Conservation (phyloP, 2,888 invertebrate species). For the Encarsia formosa region DNA sequence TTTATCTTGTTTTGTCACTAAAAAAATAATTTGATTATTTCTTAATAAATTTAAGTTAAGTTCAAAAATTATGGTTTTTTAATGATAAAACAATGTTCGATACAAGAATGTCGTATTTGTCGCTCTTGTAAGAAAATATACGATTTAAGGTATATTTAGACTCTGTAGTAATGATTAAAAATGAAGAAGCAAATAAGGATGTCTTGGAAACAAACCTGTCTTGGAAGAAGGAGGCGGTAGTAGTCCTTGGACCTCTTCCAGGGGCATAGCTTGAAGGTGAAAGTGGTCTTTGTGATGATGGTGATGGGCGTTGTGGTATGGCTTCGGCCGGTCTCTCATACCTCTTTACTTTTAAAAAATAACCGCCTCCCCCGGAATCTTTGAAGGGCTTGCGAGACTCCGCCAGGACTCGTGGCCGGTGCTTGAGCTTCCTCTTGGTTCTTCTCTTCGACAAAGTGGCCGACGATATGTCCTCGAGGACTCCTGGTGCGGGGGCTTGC, state of each 20-base stretch:
- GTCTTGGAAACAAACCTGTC: constrained; percentile 33
- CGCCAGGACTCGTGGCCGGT: background rate
- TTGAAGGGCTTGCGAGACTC: too few relatives aligned
- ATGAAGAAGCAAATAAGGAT: background rate
- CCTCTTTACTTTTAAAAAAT: too few relatives aligned
- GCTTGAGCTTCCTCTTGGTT: background rate
- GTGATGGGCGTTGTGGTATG: constrained; percentile 17
- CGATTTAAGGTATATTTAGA: too few relatives aligned
- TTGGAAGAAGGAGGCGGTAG: constrained; percentile 44
- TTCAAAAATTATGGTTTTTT: too few relatives aligned
- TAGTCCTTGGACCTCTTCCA: constrained; percentile 47
- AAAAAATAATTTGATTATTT: too few relatives aligned
- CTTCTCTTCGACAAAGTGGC: constrained; percentile 5
- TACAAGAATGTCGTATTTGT: too few relatives aligned
- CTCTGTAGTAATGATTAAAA: too few relatives aligned
- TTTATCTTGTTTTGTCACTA: too few relatives aligned
- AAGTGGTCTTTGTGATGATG: constrained; percentile 40
- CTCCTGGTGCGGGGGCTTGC: constrained; percentile 40
- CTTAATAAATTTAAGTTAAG: too few relatives aligned
- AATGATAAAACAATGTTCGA: too few relatives aligned
- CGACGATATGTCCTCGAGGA: constrained; percentile 44
- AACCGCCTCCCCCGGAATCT: too few relatives aligned
- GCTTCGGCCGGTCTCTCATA: constrained; percentile 44
- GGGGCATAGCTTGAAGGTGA: constrained; percentile 45
- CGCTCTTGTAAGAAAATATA: too few relatives aligned